A percentile compares a stretch with the other conserved stretches of the same genome.
These are phyloP conservation scores for Crypturellus tataupa DNA, from an alignment of 2,797 vertebrate species.

Conservation along the genomic window DNA sequence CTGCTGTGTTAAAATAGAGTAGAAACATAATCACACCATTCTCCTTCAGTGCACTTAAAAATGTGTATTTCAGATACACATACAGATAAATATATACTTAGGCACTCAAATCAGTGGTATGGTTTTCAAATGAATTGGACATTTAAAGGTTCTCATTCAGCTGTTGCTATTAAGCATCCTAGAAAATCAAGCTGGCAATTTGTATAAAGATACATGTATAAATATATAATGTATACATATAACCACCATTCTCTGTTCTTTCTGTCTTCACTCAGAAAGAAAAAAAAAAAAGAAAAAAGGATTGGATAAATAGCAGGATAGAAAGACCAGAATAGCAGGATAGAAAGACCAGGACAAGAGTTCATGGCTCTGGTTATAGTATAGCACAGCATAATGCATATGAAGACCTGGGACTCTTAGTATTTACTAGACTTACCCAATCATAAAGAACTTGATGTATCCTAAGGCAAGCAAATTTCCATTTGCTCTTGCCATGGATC, in stretches of 20 bases:
- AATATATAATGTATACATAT: neutral
- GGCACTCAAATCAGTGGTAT: neutral
- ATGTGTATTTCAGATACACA: constrained; percentile 4
- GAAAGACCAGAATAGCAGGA: too few species aligned
- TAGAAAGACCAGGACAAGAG: too few species aligned
- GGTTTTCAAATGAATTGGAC: neutral
- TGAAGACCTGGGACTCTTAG: neutral
- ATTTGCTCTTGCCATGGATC: neutral
- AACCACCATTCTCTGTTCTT: neutral
- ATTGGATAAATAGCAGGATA: too few species aligned
- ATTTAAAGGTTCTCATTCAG: neutral
- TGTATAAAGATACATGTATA: neutral
- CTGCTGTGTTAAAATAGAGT: neutral
- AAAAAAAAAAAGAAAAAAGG: neutral
- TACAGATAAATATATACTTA: neutral
- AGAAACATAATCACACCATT: neutral
- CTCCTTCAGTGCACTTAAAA: neutral
- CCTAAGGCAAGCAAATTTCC: neutral
- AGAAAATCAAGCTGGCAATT: neutral
- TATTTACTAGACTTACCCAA: neutral
- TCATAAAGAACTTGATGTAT: neutral
- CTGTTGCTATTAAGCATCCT: neutral
- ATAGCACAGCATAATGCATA: neutral
- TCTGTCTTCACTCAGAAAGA: neutral
- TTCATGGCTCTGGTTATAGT: neutral